phyloP scores from a whole-genome alignment of 2,888 invertebrate genomes.

The Tenthredo distinguenda region DNA sequence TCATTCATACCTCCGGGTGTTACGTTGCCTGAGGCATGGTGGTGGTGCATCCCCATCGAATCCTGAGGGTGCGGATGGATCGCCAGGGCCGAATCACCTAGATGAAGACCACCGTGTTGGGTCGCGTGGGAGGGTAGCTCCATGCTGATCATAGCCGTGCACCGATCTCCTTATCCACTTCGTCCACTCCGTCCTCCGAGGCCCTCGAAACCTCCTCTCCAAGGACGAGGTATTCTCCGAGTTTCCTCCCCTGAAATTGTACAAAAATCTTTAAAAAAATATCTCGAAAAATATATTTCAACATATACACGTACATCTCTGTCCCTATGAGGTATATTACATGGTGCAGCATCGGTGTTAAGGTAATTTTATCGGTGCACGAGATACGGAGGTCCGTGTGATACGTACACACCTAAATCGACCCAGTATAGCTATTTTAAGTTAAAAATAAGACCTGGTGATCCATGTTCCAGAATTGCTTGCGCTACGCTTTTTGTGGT shows the following conservation, averaged over 20 bases:
- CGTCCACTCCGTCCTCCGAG: slow-evolving; percentile 64
- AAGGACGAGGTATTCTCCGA: slow-evolving; percentile 11
- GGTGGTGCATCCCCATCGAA: slow-evolving; percentile 73
- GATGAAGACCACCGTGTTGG: slow-evolving; percentile 75
- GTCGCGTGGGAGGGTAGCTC: slow-evolving; percentile 75
- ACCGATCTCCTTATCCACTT: slow-evolving; percentile 69
- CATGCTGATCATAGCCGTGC: slow-evolving; percentile 77
- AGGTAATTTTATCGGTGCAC: background rate
- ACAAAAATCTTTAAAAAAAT: background rate
- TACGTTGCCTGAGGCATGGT: slow-evolving; percentile 68
- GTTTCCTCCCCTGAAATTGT: background rate
- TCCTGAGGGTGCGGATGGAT: slow-evolving; percentile 76
- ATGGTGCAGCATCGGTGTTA: background rate
- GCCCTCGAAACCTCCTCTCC: slow-evolving; percentile 14
- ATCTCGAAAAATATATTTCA: too few species aligned
- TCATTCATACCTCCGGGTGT: slow-evolving; percentile 76
- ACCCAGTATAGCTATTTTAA: slow-evolving; percentile 32
- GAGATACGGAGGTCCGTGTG: background rate
- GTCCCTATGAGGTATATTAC: too few species aligned
- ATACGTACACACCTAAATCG: background rate
- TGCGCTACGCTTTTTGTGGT: slow-evolving; percentile 74
- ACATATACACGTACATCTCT: background rate
- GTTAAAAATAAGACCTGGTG: slow-evolving; percentile 67
- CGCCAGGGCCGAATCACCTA: slow-evolving; percentile 68
- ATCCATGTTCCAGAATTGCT: slow-evolving; percentile 67